phyloP scores from a whole-genome alignment of 2,113 vertebrate species.

The Amphiprion ocellaris region DNA sequence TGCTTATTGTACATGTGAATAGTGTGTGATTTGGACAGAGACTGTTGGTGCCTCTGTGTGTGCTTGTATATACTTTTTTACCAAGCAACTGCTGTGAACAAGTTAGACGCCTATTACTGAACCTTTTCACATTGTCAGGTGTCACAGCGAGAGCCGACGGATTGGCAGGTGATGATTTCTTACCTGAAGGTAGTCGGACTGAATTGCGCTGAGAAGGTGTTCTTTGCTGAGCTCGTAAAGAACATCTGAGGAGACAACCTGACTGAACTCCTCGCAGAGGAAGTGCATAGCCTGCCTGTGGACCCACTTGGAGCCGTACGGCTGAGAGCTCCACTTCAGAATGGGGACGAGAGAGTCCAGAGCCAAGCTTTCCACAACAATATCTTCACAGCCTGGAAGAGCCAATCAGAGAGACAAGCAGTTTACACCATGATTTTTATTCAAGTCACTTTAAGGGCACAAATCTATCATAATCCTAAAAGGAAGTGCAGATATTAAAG shows the following conservation, averaged over 20 bases:
- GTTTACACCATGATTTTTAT: not conserved
- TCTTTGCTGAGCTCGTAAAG: constrained; percentile 97
- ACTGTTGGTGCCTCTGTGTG: not conserved
- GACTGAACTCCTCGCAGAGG: constrained; percentile 99
- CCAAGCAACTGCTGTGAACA: constrained; percentile 9
- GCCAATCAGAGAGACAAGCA: not conserved
- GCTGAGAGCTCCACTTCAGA: constrained; percentile 99
- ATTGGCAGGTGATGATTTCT: constrained; percentile 16
- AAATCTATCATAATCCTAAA: not conserved
- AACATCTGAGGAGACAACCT: constrained; percentile 95
- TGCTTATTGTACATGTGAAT: not conserved
- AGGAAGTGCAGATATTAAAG: not conserved
- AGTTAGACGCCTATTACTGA: constrained; percentile 9
- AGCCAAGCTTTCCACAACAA: constrained; percentile 96
- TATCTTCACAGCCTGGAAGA: constrained; percentile 96
- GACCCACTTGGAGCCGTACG: constrained; percentile 98
- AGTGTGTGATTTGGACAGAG: not conserved
- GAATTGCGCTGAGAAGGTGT: constrained; percentile 94
- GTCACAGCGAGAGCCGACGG: not conserved
- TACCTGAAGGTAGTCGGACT: constrained; percentile 99
- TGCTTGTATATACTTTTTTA: constrained; percentile 14
- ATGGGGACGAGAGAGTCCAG: constrained; percentile 96
- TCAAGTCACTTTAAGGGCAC: not conserved
- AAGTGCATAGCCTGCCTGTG: constrained; percentile 97
- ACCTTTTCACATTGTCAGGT: not conserved